Percentiles rank a stretch among this genome's conserved stretches.
Conservation (phyloP, 2,113 vertebrate genomes). For the Actenoides lindsayi region DNA sequence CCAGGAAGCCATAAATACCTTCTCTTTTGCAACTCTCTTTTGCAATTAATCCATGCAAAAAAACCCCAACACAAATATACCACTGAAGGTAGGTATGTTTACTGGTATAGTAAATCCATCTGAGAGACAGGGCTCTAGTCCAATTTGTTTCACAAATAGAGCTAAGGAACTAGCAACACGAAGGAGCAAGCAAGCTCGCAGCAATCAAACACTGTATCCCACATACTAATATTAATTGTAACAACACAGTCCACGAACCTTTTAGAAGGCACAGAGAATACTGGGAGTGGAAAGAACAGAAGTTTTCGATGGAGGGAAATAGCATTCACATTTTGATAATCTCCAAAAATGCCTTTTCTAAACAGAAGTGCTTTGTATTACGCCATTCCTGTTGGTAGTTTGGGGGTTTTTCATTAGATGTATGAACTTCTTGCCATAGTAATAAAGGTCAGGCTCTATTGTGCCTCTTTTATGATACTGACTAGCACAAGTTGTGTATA, state of each 20-base stretch:
- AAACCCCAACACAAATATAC: not conserved
- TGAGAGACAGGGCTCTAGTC: not conserved
- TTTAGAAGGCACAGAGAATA: not conserved
- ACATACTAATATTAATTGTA: not conserved
- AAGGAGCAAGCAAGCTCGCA: not conserved
- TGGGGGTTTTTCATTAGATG: not conserved
- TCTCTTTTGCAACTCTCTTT: not conserved
- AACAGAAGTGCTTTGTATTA: conserved; percentile 19
- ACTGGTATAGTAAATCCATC: not conserved
- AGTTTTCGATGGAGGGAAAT: not conserved
- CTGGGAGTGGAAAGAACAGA: not conserved
- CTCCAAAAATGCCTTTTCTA: not conserved
- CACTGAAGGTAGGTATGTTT: not conserved
- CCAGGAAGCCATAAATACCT: not conserved
- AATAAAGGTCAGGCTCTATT: conserved; percentile 28
- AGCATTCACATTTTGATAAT: not conserved
- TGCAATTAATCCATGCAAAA: not conserved
- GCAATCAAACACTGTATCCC: not conserved
- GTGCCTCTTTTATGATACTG: conserved; percentile 46
- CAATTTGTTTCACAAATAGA: not conserved
- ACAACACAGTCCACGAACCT: not conserved
- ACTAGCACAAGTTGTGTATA: conserved; percentile 2
- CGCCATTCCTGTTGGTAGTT: not conserved
- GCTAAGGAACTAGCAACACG: not conserved
- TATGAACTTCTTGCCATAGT: conserved; percentile 3